A percentile compares a stretch with the other conserved stretches of the same genome.
phyloP scores from a whole-genome alignment of 2,113 vertebrate species.

The Micromys minutus region DNA sequence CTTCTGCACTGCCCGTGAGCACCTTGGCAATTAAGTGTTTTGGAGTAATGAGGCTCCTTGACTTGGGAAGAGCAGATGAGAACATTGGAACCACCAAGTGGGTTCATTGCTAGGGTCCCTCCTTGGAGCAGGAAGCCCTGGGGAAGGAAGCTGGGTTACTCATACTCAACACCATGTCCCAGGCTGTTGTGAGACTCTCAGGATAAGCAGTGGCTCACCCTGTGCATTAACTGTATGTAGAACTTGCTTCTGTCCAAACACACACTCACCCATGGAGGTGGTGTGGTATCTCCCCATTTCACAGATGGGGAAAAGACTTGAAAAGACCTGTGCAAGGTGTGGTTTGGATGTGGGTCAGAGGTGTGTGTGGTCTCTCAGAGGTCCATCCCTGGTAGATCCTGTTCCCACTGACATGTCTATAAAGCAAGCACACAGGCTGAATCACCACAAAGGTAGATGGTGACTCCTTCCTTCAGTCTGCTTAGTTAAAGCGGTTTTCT shows the following conservation, averaged over 20 bases:
- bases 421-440: background rate
- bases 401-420: background rate
- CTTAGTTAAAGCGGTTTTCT: background rate
- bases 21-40: fast-evolving
- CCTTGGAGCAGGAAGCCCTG: background rate
- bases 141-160: background rate
- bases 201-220: background rate
- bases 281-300: background rate
- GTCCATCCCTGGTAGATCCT: fast-evolving
- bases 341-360: no score
- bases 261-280: background rate
- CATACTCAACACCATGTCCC: no score
- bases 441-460: no score
- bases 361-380: background rate
- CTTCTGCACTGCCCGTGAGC: fast-evolving
- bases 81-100: background rate
- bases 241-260: background rate
- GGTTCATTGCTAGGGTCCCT: background rate
- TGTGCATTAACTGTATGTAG: no score
- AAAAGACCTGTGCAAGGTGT: background rate
- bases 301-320: background rate
- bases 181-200: no score
- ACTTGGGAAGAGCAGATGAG: background rate
- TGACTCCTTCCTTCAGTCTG: background rate
- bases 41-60: no score